Base-by-base conservation (phyloP, 2,113 vertebrate species). In the Ochotona curzoniae region DNA sequence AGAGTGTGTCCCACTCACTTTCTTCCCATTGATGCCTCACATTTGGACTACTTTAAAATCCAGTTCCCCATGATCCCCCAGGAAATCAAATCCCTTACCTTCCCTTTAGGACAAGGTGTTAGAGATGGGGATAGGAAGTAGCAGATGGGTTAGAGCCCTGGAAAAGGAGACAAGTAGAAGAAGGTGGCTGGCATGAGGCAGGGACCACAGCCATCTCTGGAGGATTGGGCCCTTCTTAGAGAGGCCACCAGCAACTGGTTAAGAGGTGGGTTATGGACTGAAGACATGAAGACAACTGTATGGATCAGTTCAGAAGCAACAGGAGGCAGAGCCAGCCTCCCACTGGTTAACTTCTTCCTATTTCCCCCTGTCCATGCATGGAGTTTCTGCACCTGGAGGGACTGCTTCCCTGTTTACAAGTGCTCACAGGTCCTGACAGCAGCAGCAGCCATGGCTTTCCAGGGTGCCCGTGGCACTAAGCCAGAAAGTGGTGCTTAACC, bases 311-410 rank as follows among this genome's bases (percentile, higher is more conserved):
- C 54, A 17, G 14, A 26, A 47, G 30, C 66, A 35, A 38, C 21
- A 4, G 18, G 14, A 60, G 3, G 0, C 1, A 23, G 51, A 74
- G 61, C 44, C 12, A 78, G 15, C 60, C 44, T 75, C 17, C 32
- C 28, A 4, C 1, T 2, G 2, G 1, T 7, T n/a, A 26, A 8
- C 32, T 57, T 5, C 30, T n/a, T 26, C 1, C 7, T 2, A 17
- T 23, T 57, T 57, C 54, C 32, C 64, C 57, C 6, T n/a, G 30
- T 47, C 30, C 54, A 32, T 26, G 49, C 54, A 4, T 28, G 12
- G 1, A 23, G 30, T 49, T 21, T 28, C 6, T 8, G 26, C 0
- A 3, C n/a, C n/a, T 44, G 63, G 21, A 13, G 0, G 28, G 32
- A 25, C 25, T 11, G 4, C 54, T 35, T 20, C 0, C 0, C 70